Conservation (phyloP, 2,797 vertebrate genomes). For the Semaprochilodus insignis region DNA sequence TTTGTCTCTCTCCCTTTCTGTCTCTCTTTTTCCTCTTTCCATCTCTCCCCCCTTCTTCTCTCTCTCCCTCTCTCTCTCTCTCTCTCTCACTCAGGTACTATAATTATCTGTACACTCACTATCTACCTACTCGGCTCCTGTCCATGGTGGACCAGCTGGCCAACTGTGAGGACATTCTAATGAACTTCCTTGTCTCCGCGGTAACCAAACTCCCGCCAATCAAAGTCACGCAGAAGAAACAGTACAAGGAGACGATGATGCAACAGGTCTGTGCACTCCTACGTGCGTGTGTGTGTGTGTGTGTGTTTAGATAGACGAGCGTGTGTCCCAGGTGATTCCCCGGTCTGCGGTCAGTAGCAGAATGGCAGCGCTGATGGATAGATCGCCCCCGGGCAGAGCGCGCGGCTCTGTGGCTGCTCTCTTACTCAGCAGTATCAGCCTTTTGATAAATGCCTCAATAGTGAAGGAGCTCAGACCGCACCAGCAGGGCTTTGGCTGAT, state of each 20-base stretch:
- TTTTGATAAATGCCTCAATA: constrained; percentile 82
- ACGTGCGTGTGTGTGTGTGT: constrained; percentile 50
- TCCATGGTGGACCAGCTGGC: constrained; percentile 81
- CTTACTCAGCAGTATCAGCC: constrained; percentile 75
- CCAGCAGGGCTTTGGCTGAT: constrained; percentile 61
- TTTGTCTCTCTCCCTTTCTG: neutral
- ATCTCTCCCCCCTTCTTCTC: too few species aligned
- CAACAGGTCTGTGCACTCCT: constrained; percentile 72
- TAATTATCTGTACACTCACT: constrained; percentile 87
- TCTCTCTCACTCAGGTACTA: constrained; percentile 81
- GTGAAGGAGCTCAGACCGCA: constrained; percentile 68
- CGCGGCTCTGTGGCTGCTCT: constrained; percentile 45
- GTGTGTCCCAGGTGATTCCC: constrained; percentile 29
- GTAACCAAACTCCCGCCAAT: constrained; percentile 90
- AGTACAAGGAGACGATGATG: constrained; percentile 81
- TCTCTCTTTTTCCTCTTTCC: neutral
- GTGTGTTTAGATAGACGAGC: constrained; percentile 5
- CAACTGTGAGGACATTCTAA: constrained; percentile 88
- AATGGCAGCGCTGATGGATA: constrained; percentile 47
- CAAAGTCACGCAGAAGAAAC: constrained; percentile 89
- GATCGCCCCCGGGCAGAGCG: constrained; percentile 4
- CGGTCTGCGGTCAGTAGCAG: constrained; percentile 14
- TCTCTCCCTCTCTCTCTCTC: neutral
- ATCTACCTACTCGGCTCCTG: constrained; percentile 80
- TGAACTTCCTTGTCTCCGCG: constrained; percentile 89